A percentile compares a stretch with the other conserved stretches of the same genome.
Conservation (phyloP, 2,113 vertebrate species). For the Muntiacus reevesi region DNA sequence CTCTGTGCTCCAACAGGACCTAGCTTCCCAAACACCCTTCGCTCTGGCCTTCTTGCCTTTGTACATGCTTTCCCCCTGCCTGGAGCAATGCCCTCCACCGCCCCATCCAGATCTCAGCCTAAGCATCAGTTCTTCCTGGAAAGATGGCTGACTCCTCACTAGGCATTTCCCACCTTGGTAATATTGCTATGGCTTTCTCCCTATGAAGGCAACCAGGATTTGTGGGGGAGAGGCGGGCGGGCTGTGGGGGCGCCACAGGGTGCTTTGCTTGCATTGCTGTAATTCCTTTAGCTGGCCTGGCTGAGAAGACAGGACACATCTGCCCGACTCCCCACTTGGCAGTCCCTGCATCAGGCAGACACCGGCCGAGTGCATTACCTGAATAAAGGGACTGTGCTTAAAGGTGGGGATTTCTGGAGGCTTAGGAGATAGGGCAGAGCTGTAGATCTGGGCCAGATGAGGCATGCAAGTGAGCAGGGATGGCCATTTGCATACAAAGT, state of each 20-base stretch:
- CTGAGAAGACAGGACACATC: too few species aligned
- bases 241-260: background rate
- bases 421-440: background rate
- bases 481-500: slow-evolving; percentile 25
- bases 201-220: background rate
- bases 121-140: background rate
- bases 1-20: accelerated
- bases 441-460: background rate
- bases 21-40: background rate
- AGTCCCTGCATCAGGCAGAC: background rate
- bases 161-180: background rate
- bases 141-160: background rate
- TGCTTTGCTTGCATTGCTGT: background rate
- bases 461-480: background rate
- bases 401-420: background rate
- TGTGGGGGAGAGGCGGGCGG: accelerated
- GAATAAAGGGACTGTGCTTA: background rate
- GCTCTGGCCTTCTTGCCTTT: background rate
- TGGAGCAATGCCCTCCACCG: background rate
- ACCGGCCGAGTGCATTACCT: background rate
- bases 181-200: background rate
- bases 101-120: background rate
- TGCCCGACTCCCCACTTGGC: background rate
- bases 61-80: background rate
- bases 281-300: background rate